Evolutionary conservation across 1,140 invertebrate genomes (phyloP).

Genomic region (Hermatobates lingyangjiaoensis): DNA sequence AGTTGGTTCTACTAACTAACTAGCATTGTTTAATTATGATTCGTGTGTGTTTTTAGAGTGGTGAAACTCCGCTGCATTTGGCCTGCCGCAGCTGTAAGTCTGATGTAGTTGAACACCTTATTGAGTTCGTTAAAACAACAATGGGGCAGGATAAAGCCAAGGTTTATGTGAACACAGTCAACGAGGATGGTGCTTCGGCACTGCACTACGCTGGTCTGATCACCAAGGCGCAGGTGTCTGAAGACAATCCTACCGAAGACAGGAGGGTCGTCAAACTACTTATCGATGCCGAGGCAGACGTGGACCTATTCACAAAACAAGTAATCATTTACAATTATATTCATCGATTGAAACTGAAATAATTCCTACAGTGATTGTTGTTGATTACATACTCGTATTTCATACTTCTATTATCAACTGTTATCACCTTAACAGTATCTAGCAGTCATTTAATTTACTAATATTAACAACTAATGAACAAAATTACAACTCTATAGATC

Average conservation of each 20-base stretch:
- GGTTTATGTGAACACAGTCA: constrained; percentile 58
- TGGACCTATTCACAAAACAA: constrained; percentile 56
- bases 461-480: too few relatives aligned
- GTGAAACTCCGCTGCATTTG: constrained; percentile 87
- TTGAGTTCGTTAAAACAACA: constrained; percentile 62
- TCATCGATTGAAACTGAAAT: too few relatives aligned
- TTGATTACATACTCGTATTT: too few relatives aligned
- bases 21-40: too few relatives aligned
- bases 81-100: constrained; percentile 69
- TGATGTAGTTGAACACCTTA: constrained; percentile 65
- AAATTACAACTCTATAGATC: too few relatives aligned
- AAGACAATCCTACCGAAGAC: constrained; percentile 57
- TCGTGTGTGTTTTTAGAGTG: constrained; percentile 39
- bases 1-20: too few relatives aligned
- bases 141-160: constrained; percentile 48
- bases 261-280: constrained; percentile 74
- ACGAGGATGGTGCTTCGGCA: constrained; percentile 80
- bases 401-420: too few relatives aligned
- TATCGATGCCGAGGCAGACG: constrained; percentile 75
- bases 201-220: constrained; percentile 76
- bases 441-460: too few relatives aligned
- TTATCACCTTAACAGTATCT: too few relatives aligned
- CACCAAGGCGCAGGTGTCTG: constrained; percentile 56
- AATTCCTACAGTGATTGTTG: neutral
- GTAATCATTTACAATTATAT: constrained; percentile 25